Evolutionary conservation across 2,797 vertebrate genomes (phyloP).

Genomic region (Cercopithecus petaurista): DNA sequence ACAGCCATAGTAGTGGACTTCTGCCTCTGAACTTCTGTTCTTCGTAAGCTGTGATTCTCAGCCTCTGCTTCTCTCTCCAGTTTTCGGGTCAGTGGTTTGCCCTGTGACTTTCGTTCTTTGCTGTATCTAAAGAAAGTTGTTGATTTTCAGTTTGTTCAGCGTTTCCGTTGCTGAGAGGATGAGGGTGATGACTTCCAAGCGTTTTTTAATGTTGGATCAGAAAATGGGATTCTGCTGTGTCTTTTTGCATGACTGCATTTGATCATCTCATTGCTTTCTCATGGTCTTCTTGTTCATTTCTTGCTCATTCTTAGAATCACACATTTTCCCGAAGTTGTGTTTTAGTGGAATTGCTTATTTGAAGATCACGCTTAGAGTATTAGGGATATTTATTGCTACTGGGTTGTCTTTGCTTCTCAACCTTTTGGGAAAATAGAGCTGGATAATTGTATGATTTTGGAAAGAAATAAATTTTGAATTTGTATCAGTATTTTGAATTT

Average conservation of each 20-base stretch:
- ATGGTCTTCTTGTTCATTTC: not conserved
- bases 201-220: not conserved
- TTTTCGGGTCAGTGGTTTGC: not conserved
- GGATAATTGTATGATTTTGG: not conserved
- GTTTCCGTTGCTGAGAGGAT: not conserved
- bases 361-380: not conserved
- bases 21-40: not conserved
- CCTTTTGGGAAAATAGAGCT: not conserved
- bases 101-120: not conserved
- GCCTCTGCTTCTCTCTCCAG: accelerated
- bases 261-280: not conserved
- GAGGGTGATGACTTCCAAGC: not conserved
- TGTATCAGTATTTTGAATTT: not conserved
- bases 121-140: not conserved
- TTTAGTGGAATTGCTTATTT: not conserved
- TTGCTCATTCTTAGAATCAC: not conserved
- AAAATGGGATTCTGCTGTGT: not conserved
- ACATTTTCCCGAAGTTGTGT: not conserved
- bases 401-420: not conserved
- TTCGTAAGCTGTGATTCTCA: not conserved
- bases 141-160: not conserved
- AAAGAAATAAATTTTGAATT: not conserved
- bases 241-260: not conserved
- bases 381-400: not conserved
- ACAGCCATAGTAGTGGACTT: accelerated